Evolutionary conservation across 2,797 vertebrate genomes (phyloP), one percentile per base, ranked within the genome.

Genomic region (Holocentrus rufus): DNA sequence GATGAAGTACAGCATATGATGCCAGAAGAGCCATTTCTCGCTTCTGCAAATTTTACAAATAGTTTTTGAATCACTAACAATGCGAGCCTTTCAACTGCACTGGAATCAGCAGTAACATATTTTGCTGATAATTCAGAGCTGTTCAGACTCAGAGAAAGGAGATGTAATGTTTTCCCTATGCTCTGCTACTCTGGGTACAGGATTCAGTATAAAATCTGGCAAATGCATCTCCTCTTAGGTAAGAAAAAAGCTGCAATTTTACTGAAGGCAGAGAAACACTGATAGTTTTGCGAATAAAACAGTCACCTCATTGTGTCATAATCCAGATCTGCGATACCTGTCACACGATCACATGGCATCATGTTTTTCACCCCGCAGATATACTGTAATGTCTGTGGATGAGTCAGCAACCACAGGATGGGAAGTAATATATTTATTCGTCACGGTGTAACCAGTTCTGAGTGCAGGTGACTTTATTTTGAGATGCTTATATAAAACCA

Each of bases 1-100:
- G 13, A 44, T 44, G 14, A 15, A 14, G 42, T 63, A 50, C 44
- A 52, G 46, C 55, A 47, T 11, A 46, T 68, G 71, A 78, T 30
- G 71, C 46, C 61, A 63, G 15, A 63, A 74, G n/a, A 52, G 59
- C 25, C 18, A 25, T 75, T 80, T 73, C 2, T 58, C 55, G 39
- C 66, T 65, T 69, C 25, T 8, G 52, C 62, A 62, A 31, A n/a
- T 74, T 82, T 79, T 54, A 65, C 55, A 1, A 7, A 66, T 47
- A 58, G 31, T 13, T 36, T 73, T 42, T 67, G 64, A 80, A 63
- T 69, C 62, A 34, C 34, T 80, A 50, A 65, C 62, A 62, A 65
- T 36, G 72, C 42, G 25, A 69, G 66, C n/a, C 36, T 74, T 68
- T 68, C 60, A 71, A 22, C 6, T 55, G 39, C 18, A 61, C 49